Evolutionary conservation across 2,113 vertebrate species (phyloP).

Genomic region (Garra rufa): DNA sequence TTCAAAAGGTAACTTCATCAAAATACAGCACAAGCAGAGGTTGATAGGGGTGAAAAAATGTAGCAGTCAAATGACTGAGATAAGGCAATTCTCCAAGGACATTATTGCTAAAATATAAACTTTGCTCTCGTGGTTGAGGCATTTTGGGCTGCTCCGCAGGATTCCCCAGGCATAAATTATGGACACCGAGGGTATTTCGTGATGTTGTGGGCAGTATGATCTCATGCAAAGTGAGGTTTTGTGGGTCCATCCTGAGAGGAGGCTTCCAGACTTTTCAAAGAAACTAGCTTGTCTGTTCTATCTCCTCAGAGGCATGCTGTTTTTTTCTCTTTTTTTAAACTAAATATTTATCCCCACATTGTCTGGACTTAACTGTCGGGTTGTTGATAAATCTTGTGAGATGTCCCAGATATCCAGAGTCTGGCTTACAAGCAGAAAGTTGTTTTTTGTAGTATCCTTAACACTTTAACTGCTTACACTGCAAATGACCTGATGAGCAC

Average conservation of each 20-base stretch:
- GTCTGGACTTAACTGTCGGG: background rate
- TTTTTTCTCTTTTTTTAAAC: background rate
- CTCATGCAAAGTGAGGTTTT: conserved; percentile 8
- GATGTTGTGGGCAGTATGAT: conserved; percentile 57
- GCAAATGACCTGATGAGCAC: conserved; percentile 9
- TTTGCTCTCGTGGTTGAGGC: conserved; percentile 6
- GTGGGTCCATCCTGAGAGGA: background rate
- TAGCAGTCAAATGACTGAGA: background rate
- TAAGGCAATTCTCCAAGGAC: conserved; percentile 36
- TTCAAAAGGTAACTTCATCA: conserved; percentile 27
- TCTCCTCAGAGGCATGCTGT: conserved; percentile 26
- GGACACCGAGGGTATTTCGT: conserved; percentile 48
- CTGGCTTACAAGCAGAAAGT: conserved; percentile 12
- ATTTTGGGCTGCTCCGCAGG: conserved; percentile 53
- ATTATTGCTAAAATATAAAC: conserved; percentile 45
- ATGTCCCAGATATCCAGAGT: conserved; percentile 35
- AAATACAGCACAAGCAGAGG: conserved; percentile 31
- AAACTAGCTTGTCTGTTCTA: conserved; percentile 16
- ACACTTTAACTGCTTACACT: conserved; percentile 2
- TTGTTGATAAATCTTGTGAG: conserved; percentile 16
- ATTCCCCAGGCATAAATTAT: conserved; percentile 42
- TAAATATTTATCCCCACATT: conserved; percentile 31
- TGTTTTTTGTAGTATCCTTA: background rate
- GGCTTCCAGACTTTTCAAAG: background rate
- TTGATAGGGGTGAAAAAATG: background rate